Conservation (phyloP, 2,888 invertebrate species). For the Cepaea hortensis region DNA sequence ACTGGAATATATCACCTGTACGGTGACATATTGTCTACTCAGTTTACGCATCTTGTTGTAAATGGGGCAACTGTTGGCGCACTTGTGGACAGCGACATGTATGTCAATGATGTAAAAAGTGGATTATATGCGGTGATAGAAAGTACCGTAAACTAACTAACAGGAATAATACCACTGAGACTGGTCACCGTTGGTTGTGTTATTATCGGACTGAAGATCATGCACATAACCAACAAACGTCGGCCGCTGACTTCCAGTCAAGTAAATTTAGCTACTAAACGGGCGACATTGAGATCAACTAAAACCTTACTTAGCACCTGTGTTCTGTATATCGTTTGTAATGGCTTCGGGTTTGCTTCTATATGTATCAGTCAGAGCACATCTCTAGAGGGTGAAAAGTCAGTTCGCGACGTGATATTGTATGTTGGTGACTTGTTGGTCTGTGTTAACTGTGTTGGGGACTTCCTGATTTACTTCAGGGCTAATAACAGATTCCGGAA, state of each 20-base stretch:
- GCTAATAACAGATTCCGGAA: neutral
- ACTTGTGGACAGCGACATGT: neutral
- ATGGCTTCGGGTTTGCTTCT: neutral
- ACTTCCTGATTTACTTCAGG: neutral
- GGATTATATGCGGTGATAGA: neutral
- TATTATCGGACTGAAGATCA: too few relatives aligned
- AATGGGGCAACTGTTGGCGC: neutral
- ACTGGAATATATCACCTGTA: neutral
- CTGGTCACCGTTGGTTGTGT: too few relatives aligned
- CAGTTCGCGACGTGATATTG: neutral
- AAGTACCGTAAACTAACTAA: neutral
- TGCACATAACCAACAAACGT: too few relatives aligned
- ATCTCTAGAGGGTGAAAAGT: neutral
- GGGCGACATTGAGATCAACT: conserved; percentile 1
- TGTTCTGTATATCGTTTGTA: neutral
- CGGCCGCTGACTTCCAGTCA: neutral
- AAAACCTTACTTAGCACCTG: neutral
- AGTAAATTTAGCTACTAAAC: neutral
- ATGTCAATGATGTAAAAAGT: neutral
- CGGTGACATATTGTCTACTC: neutral
- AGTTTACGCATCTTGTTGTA: neutral
- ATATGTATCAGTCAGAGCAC: neutral
- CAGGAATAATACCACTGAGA: neutral
- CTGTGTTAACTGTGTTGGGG: neutral
- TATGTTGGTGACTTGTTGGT: neutral